Conservation (phyloP, 2,888 invertebrate species). For the Acrobasis consociella region DNA sequence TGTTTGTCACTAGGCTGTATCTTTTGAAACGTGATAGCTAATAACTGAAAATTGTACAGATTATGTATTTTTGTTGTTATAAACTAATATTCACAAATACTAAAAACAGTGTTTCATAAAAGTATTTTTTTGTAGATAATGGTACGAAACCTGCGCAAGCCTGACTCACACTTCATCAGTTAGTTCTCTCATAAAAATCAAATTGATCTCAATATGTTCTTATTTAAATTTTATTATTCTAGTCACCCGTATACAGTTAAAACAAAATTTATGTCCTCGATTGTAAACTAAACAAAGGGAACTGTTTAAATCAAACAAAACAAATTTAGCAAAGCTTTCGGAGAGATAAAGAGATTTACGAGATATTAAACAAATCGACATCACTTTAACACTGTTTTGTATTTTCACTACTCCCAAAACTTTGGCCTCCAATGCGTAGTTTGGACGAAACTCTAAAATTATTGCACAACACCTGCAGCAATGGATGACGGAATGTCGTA, state of each 20-base stretch:
- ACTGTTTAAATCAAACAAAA: slow-evolving; percentile 32
- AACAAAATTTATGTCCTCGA: slow-evolving; percentile 20
- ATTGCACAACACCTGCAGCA: background rate
- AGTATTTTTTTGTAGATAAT: too few relatives aligned
- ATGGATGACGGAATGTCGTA: background rate
- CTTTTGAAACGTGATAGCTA: too few relatives aligned
- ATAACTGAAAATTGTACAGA: too few relatives aligned
- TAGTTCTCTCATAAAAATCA: too few relatives aligned
- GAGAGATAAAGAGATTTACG: slow-evolving; percentile 40
- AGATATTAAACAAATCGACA: slow-evolving; percentile 41
- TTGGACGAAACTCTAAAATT: background rate
- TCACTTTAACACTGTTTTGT: background rate
- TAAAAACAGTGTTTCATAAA: too few relatives aligned
- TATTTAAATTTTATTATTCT: too few relatives aligned
- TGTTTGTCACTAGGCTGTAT: too few relatives aligned
- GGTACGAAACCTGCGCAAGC: too few relatives aligned
- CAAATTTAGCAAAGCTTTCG: slow-evolving; percentile 34
- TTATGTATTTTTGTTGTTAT: too few relatives aligned
- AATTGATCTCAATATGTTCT: too few relatives aligned
- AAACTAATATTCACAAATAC: too few relatives aligned
- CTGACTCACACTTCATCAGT: too few relatives aligned
- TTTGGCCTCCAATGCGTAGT: background rate
- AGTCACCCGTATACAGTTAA: background rate
- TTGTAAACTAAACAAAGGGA: slow-evolving; percentile 29
- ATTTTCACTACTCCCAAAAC: background rate